These are phyloP conservation scores for Carabus problematicus DNA, from an alignment of 2,888 invertebrate genomes.

Conservation along the genomic window DNA sequence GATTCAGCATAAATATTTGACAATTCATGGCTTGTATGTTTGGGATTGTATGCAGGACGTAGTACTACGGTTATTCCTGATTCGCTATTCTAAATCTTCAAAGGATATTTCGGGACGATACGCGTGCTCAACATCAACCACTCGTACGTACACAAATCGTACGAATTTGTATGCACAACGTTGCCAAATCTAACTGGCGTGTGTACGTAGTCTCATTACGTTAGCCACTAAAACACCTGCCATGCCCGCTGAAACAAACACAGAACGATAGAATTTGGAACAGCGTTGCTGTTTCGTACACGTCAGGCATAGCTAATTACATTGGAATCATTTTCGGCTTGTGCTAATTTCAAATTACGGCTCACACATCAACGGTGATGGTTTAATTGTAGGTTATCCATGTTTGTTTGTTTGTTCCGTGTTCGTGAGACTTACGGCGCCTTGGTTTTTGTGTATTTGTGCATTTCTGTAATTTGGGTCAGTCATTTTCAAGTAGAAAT, in stretches of 20 bases:
- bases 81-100: too few species aligned
- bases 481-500: neutral
- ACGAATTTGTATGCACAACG: slow-evolving; percentile 11
- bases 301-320: slow-evolving; percentile 15
- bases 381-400: too few species aligned
- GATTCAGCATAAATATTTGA: too few species aligned
- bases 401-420: too few species aligned
- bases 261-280: slow-evolving; percentile 26
- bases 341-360: slow-evolving; percentile 21
- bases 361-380: neutral
- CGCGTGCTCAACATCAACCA: too few species aligned
- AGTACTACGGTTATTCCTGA: too few species aligned
- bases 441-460: neutral
- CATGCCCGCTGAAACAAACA: slow-evolving; percentile 17
- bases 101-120: too few species aligned
- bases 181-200: slow-evolving; percentile 27
- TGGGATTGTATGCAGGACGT: too few species aligned
- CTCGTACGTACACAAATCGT: neutral
- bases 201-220: neutral
- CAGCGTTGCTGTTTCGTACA: slow-evolving; percentile 16
- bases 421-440: too few species aligned
- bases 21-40: too few species aligned
- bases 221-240: slow-evolving; percentile 25
- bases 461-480: slow-evolving; percentile 8
- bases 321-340: slow-evolving; percentile 23